Evolutionary conservation across 2,113 vertebrate genomes (phyloP).

Genomic region (Mohoua ochrocephala): DNA sequence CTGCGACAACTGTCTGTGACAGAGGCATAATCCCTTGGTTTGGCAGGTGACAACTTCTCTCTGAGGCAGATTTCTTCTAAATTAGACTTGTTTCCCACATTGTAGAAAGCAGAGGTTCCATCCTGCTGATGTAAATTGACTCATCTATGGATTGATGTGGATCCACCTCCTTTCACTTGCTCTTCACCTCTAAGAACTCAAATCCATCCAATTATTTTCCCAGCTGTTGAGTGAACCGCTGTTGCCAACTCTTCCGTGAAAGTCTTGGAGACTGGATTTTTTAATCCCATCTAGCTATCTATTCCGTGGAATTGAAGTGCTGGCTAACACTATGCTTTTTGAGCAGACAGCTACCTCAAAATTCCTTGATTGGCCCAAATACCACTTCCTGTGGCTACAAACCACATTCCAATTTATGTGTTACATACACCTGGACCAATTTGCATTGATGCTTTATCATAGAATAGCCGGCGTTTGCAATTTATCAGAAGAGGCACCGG

Average conservation of each 20-base stretch:
- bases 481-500: background rate
- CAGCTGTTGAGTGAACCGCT: background rate
- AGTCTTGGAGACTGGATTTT: background rate
- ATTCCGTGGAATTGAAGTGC: background rate
- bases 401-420: background rate
- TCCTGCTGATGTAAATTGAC: background rate
- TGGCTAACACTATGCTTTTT: background rate
- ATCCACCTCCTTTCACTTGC: background rate
- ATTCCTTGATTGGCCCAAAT: background rate
- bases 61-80: background rate
- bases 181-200: background rate
- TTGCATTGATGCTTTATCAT: background rate
- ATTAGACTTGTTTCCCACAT: background rate
- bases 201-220: background rate
- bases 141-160: background rate
- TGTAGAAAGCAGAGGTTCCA: background rate
- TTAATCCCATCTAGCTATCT: background rate
- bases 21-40: background rate
- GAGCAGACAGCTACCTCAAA: background rate
- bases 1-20: background rate
- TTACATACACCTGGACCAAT: background rate
- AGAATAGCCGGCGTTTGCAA: background rate
- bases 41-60: background rate
- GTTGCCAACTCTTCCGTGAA: background rate
- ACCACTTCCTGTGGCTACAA: background rate